phyloP scores from a whole-genome alignment of 2,797 vertebrate genomes.

The Cynodonichthys magdalenae region DNA sequence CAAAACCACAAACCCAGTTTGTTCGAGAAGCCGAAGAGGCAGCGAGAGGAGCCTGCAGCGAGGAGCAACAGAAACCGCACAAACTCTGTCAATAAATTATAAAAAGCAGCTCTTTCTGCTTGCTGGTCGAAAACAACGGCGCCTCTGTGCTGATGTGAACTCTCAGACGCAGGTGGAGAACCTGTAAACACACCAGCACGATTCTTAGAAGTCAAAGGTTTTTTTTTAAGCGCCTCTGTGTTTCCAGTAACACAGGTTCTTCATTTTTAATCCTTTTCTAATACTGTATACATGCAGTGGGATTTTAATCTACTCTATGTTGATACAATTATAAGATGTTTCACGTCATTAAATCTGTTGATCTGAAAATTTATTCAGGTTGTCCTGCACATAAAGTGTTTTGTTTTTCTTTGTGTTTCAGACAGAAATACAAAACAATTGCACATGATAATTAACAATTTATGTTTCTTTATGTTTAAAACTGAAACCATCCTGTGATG shows the following conservation, averaged over 20 bases:
- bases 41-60: conserved; percentile 11
- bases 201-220: conserved; percentile 45
- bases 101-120: conserved; percentile 46
- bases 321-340: too few relatives aligned
- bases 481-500: too few relatives aligned
- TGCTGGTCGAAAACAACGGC: conserved; percentile 54
- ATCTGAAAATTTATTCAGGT: too few relatives aligned
- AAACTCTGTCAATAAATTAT: conserved; percentile 44
- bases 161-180: conserved; percentile 4
- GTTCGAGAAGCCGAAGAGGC: conserved; percentile 19
- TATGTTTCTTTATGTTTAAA: too few relatives aligned
- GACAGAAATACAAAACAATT: too few relatives aligned
- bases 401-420: too few relatives aligned
- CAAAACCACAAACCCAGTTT: conserved; percentile 68
- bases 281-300: too few relatives aligned
- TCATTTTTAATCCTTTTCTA: too few relatives aligned
- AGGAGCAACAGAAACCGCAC: conserved; percentile 57
- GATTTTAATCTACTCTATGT: too few relatives aligned
- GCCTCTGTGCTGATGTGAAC: conserved; percentile 7
- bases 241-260: conserved; percentile 28
- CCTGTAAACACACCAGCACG: conserved; percentile 11
- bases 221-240: background rate
- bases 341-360: too few relatives aligned
- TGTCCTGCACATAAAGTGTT: too few relatives aligned
- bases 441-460: too few relatives aligned